Conservation (phyloP, 2,797 vertebrate species). For the Chrosomus eos region DNA sequence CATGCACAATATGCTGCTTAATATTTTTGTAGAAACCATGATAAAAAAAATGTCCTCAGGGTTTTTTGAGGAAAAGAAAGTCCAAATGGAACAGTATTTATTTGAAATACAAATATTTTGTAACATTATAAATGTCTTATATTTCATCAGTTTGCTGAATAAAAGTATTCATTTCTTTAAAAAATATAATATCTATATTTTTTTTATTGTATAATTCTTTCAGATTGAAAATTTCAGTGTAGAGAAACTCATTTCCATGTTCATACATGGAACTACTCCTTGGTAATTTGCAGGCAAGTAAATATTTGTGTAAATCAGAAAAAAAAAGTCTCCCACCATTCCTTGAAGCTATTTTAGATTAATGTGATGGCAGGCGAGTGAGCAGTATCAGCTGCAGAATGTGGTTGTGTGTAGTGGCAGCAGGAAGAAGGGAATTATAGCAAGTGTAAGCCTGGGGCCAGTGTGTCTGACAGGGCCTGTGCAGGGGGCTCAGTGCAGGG, state of each 20-base stretch:
- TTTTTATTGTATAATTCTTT: neutral
- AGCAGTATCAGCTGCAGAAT: slow-evolving; percentile 36
- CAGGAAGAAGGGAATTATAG: slow-evolving; percentile 35
- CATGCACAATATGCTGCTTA: neutral
- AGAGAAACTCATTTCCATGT: neutral
- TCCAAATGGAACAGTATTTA: neutral
- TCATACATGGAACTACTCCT: neutral
- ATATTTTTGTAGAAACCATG: neutral
- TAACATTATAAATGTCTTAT: neutral
- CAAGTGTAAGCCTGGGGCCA: slow-evolving; percentile 41
- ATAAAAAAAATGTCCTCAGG: no score
- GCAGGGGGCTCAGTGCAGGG: slow-evolving; percentile 41
- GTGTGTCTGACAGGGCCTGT: slow-evolving; percentile 40
- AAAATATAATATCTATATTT: neutral
- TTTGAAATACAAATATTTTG: neutral
- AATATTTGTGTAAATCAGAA: slow-evolving; percentile 19
- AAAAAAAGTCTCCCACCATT: neutral
- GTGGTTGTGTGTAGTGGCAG: slow-evolving; percentile 7
- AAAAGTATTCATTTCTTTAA: neutral
- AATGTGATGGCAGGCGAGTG: slow-evolving; percentile 19
- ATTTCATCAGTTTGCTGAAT: neutral
- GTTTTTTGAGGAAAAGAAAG: neutral
- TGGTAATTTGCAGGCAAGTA: slow-evolving; percentile 32
- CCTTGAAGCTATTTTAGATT: slow-evolving; percentile 22
- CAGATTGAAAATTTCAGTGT: neutral